Evolutionary conservation across 2,113 vertebrate species (phyloP), one percentile per base, ranked within the genome.

Genomic region (Pungitius pungitius): DNA sequence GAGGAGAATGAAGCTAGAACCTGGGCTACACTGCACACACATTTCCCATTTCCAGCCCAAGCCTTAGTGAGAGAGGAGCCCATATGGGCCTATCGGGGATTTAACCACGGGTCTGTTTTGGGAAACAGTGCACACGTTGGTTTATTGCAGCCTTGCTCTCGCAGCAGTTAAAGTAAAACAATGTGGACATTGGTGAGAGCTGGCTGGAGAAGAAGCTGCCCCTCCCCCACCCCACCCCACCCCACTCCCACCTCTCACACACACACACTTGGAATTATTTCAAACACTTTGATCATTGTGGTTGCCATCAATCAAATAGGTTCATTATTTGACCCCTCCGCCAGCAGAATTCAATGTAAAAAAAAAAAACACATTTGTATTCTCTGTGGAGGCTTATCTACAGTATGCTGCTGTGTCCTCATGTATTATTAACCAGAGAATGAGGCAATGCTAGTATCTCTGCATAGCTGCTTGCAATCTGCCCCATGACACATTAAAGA

Each of bases 1-100:
- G 85, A 90, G 85, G 79, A 90, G 82, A 88, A 81, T 72, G 77
- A 83, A 91, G 75, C 81, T 87, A 81, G 81, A 91, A 87, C 83
- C 85, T 82, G 84, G 84, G 64, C 81, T 81, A 68, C 58, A 17
- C 77, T 75, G 58, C 70, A 73, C 76, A 85, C 73, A 70, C 75
- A 81, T 73, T 71, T 47, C 61, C 70, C 49, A 67, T 86, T 77
- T 86, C 66, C 79, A 85, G 80, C 73, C 47, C 60, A 70, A 83
- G 80, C 75, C 73, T 85, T 83, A 85, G 80, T 82, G 64, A 82
- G 75, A 63, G 74, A 73, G 77, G 90, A 88, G 81, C 82, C 80
- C 55, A 20, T 56, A 56, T 68, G 49, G 71, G 71, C 80, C 90
- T 86, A 30, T 10, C 1, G 85, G 84, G 91, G 89, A 83, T 90